phyloP scores from a whole-genome alignment of 37 sponge, comb jelly and placozoan genomes.

The Chondrosia reniformis region DNA sequence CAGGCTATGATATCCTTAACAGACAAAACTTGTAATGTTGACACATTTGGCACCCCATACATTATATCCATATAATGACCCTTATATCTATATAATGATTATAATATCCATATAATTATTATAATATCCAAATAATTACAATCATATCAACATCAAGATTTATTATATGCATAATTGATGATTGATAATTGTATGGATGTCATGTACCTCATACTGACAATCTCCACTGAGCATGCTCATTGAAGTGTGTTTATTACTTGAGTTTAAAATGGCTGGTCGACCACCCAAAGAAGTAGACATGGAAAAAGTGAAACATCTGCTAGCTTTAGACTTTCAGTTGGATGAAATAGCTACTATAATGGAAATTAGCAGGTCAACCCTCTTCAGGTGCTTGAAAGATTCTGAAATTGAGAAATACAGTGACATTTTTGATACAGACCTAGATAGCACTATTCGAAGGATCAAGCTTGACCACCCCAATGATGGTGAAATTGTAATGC shows the following conservation, averaged over 20 bases:
- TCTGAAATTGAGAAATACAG: constrained; percentile 19
- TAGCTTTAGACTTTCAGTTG: constrained; percentile 9
- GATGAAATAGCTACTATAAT: constrained; percentile 10
- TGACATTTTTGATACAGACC: constrained; percentile 12
- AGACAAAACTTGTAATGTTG: no score
- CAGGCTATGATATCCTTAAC: no score
- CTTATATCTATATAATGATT: no score
- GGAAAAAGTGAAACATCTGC: not conserved
- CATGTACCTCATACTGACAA: no score
- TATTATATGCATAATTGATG: no score
- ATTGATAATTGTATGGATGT: no score
- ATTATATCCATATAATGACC: no score
- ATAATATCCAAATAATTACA: no score
- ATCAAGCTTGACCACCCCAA: constrained; percentile 22
- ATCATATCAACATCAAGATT: no score
- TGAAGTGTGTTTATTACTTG: not conserved
- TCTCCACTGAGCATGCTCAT: not conserved
- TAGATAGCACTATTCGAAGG: not conserved
- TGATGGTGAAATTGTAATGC: constrained; percentile 27
- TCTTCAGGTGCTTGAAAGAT: not conserved
- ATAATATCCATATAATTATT: no score
- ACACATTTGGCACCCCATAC: no score
- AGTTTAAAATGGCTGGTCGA: constrained; percentile 11
- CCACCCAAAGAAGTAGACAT: not conserved
- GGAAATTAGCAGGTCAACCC: constrained; percentile 19